These are phyloP conservation scores for Orthonychiurus folsomi DNA, from an alignment of 2,888 invertebrate species.

Conservation along the genomic window DNA sequence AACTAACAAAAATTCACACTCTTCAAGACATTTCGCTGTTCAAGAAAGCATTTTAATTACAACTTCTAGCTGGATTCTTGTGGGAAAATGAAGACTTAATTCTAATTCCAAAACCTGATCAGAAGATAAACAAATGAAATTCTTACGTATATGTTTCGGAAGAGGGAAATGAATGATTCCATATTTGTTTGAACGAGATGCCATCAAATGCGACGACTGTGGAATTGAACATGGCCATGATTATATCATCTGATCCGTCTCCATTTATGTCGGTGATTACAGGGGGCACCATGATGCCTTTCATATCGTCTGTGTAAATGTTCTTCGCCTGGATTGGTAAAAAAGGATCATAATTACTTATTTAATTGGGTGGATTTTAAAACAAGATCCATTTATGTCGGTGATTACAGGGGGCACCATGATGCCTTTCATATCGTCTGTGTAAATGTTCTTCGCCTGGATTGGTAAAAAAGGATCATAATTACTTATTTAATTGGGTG, in stretches of 20 bases:
- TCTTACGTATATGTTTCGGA: conserved; percentile 56
- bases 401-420: conserved; percentile 55
- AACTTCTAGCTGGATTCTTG: too few relatives aligned
- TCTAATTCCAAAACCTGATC: too few relatives aligned
- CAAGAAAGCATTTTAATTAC: too few relatives aligned
- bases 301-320: conserved; percentile 53
- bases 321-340: not conserved
- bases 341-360: conserved; percentile 4
- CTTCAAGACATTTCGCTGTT: too few relatives aligned
- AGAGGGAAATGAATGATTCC: conserved; percentile 59
- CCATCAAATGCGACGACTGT: conserved; percentile 65
- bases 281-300: conserved; percentile 56
- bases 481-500: not conserved
- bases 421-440: conserved; percentile 56
- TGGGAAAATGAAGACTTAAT: too few relatives aligned
- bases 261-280: conserved; percentile 62
- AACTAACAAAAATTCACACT: too few relatives aligned
- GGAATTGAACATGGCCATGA: conserved; percentile 61
- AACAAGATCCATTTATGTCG: conserved; percentile 55
- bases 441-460: conserved; percentile 46
- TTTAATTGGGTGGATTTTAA: not conserved
- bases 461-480: not conserved
- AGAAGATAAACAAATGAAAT: not conserved
- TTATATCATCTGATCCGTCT: conserved; percentile 62
- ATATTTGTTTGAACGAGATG: conserved; percentile 55